A percentile compares a stretch with the other conserved stretches of the same genome.
phyloP scores from a whole-genome alignment of 2,113 vertebrate species.

The Rhodinocichla rosea region DNA sequence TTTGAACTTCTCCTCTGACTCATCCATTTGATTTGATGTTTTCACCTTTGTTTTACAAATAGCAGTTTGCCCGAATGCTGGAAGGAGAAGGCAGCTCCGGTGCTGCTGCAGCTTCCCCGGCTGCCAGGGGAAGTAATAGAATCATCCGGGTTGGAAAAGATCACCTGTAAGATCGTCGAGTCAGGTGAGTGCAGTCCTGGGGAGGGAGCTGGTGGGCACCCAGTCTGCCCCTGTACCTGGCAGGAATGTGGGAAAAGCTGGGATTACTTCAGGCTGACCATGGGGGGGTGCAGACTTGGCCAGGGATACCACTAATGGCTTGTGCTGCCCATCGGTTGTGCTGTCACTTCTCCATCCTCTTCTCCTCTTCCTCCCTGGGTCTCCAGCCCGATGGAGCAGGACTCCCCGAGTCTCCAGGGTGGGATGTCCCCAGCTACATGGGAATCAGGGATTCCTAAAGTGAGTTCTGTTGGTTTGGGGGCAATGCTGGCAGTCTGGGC shows the following conservation, averaged over 20 bases:
- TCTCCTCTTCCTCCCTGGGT: neutral
- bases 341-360: neutral
- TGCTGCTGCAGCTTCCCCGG: neutral
- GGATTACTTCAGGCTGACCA: neutral
- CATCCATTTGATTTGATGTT: constrained; percentile 23
- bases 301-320: neutral
- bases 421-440: neutral
- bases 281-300: neutral
- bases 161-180: neutral
- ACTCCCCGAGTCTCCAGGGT: neutral
- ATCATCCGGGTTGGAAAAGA: neutral
- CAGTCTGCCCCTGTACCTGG: neutral
- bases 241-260: neutral
- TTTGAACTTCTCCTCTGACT: constrained; percentile 56
- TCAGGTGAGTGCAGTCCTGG: constrained; percentile 15
- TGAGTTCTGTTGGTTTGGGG: neutral
- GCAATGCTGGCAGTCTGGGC: neutral
- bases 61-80: neutral
- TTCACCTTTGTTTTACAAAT: constrained; percentile 23
- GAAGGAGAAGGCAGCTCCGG: neutral
- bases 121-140: neutral
- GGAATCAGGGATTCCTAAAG: neutral
- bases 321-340: neutral
- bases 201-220: neutral
- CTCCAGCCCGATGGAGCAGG: rapidly evolving